phyloP scores from a whole-genome alignment of 2,113 vertebrate genomes.

The Hippocampus comes region DNA sequence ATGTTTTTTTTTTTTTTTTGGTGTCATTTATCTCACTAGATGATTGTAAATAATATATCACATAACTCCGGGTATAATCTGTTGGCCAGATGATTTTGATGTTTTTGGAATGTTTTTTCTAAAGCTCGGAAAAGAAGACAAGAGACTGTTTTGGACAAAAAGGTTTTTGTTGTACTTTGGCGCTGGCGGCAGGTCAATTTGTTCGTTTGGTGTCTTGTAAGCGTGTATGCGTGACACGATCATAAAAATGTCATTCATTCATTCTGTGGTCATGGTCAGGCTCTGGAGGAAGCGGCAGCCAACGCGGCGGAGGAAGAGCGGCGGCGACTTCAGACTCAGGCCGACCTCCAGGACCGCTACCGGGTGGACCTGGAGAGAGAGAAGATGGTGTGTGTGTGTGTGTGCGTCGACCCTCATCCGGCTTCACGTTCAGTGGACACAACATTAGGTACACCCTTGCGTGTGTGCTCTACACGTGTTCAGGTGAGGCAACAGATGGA shows the following conservation, averaged over 20 bases:
- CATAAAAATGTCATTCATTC: no score
- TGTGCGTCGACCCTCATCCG: no score
- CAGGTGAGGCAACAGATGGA: conserved; percentile 95
- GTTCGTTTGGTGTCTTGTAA: not conserved
- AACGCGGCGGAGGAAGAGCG: conserved; percentile 85
- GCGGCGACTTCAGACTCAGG: conserved; percentile 86
- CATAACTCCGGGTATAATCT: no score
- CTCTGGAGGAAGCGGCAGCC: conserved; percentile 86
- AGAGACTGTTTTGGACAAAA: no score
- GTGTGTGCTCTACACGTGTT: not conserved
- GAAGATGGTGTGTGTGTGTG: conserved; percentile 75
- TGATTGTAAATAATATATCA: no score
- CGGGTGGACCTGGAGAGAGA: conserved; percentile 87
- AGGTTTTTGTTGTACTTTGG: no score
- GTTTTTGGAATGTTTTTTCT: no score
- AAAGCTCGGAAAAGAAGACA: no score
- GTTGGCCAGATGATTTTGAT: no score
- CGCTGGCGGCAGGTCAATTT: not conserved
- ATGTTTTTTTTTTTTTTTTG: no score
- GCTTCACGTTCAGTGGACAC: not conserved
- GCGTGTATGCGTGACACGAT: no score
- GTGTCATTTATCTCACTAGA: no score
- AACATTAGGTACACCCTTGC: not conserved
- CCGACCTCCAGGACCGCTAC: conserved; percentile 90
- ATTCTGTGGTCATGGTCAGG: conserved; percentile 63